Evolutionary conservation across 2,888 invertebrate genomes (phyloP).

Genomic region (Mylabris sibirica): DNA sequence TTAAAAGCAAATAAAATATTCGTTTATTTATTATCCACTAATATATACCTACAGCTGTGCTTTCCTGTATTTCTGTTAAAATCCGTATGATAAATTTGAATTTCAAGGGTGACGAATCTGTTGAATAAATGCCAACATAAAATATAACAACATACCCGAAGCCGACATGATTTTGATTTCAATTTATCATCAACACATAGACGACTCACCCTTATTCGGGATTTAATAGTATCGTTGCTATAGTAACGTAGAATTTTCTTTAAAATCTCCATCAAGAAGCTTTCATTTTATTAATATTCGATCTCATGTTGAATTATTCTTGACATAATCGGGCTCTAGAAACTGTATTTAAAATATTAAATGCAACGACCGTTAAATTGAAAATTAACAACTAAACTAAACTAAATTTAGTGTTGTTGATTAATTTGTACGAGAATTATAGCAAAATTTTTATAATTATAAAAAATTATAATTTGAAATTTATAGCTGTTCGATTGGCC

Average conservation of each 20-base stretch:
- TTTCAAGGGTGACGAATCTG: constrained; percentile 4
- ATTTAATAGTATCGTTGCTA: constrained; percentile 34
- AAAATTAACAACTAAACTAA: background rate
- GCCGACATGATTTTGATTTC: constrained; percentile 24
- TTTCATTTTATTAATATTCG: constrained; percentile 17
- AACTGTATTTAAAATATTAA: background rate
- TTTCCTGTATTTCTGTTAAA: background rate
- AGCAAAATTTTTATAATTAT: no score
- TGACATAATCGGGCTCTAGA: background rate
- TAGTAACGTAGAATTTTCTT: constrained; percentile 30
- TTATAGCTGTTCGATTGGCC: background rate
- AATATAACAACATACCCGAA: constrained; percentile 2
- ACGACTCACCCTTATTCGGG: constrained; percentile 21
- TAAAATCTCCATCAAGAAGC: constrained; percentile 13
- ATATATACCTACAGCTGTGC: no score
- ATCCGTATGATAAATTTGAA: background rate
- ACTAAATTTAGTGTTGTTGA: no score
- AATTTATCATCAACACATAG: constrained; percentile 23
- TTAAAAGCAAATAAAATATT: background rate
- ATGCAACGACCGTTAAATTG: background rate
- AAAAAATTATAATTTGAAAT: no score
- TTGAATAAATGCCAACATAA: constrained; percentile 1
- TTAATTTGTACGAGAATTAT: no score
- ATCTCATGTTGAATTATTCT: constrained; percentile 22
- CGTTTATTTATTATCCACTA: background rate